Conservation (phyloP, 2,113 vertebrate genomes). For the Mugil cephalus region DNA sequence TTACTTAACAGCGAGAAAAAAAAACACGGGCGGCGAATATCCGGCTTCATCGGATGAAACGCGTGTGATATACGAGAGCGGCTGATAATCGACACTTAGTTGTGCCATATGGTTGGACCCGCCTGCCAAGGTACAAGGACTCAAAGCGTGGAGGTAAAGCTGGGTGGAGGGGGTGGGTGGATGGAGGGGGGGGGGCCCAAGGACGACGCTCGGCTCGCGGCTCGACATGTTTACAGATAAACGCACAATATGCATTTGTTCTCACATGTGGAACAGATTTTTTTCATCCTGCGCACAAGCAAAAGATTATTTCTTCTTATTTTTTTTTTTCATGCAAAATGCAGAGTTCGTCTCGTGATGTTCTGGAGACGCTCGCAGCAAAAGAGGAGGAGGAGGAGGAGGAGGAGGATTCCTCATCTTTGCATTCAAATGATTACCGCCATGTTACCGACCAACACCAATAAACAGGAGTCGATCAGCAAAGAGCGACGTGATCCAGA, state of each 20-base stretch:
- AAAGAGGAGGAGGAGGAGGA: no score
- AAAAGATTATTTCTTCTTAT: no score
- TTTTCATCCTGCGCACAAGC: no score
- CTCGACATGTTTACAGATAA: no score
- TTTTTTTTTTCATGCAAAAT: conserved; percentile 46
- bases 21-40: conserved; percentile 80
- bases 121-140: conserved; percentile 85
- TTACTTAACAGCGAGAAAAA: conserved; percentile 65
- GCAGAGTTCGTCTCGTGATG: conserved; percentile 61
- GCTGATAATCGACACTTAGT: conserved; percentile 84
- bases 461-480: conserved; percentile 72
- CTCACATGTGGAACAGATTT: conserved; percentile 36
- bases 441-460: conserved; percentile 63
- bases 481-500: conserved; percentile 61
- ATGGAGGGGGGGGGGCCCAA: no score
- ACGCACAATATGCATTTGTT: neutral
- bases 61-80: conserved; percentile 82
- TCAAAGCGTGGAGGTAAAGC: conserved; percentile 70
- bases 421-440: conserved; percentile 73
- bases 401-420: conserved; percentile 53
- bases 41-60: conserved; percentile 71
- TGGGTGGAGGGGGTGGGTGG: no score
- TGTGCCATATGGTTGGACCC: conserved; percentile 81
- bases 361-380: conserved; percentile 65
- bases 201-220: no score